Conservation (phyloP, 2,888 invertebrate species). For the Caenorhabditis sp. region DNA sequence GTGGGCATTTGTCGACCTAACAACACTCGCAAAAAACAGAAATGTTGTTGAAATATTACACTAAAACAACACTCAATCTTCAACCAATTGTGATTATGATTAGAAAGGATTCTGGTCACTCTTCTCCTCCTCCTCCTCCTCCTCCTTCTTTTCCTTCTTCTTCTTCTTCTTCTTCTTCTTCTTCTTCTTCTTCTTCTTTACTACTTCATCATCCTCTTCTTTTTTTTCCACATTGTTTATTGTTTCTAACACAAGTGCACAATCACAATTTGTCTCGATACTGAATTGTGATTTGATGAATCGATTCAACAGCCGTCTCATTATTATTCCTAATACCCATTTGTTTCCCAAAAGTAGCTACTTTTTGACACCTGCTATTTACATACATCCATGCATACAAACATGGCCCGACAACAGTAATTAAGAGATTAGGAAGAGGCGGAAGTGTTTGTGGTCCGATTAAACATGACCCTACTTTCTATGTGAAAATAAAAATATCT, state of each 20-base stretch:
- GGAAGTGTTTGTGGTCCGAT: background rate
- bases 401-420: background rate
- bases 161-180: conserved; percentile 3
- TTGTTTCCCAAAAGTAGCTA: background rate
- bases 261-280: background rate
- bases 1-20: background rate
- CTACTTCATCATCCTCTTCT: background rate
- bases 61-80: conserved; percentile 1
- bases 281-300: background rate
- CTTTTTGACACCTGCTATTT: background rate
- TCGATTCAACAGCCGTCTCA: background rate
- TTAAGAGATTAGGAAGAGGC: background rate
- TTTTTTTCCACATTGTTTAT: background rate
- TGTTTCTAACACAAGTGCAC: background rate
- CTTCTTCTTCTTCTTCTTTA: background rate
- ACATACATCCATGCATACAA: background rate
- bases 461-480: too few species aligned
- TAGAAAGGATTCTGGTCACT: background rate
- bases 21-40: conserved; percentile 8
- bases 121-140: background rate
- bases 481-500: too few species aligned
- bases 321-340: too few species aligned
- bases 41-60: conserved; percentile 3
- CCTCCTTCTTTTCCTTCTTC: background rate
- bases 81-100: background rate